Evolutionary conservation across 2,113 vertebrate genomes (phyloP), one percentile per base, ranked within the genome.

Genomic region (Peucedramus taeniatus): DNA sequence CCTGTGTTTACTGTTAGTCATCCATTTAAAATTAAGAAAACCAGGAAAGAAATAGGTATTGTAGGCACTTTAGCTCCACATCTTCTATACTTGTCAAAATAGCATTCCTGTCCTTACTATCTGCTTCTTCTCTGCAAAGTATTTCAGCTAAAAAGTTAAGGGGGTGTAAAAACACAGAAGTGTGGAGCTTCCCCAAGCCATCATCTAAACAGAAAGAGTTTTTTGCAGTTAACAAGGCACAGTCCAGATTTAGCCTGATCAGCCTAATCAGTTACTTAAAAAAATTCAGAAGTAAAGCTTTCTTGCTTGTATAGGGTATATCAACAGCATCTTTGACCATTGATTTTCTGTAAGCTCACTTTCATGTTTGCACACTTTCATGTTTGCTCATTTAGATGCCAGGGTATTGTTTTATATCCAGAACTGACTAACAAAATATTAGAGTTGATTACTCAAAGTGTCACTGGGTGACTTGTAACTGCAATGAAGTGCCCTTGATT

Each of bases 101-200:
- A 68, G 7, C 49, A 90, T 95, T 97, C 61, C 83, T 92, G 49
- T 37, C 75, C 84, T 56, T 92, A 56, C 47, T 63, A 95, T 50
- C 37, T 64, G 28, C 69, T 91, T 54, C 51, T 72, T 91, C 66
- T 90, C 90, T 83, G 76, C 9, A 23, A 5, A 88, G 30, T 71
- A 90, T 57, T 64, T 82, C 83, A 66, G 80, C 61, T 93, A 56
- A 92, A 86, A 91, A 85, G 61, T 72, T 75, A 40, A 85, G 37
- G 31, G 5, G 82, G 40, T 53, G 50, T 78, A 94, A 94, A 86
- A 85, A 19, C 39, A 83, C 27, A 69, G 44, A 80, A 93, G 8
- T 31, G 45, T 56, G 19, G 44, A 89, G n/a, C 33, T 66, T 79
- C 20, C 61, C 22, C 42, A 2, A 44, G 70, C 11, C 37, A 50